These are phyloP conservation scores for Centropus bengalensis DNA, from an alignment of 2,113 vertebrate genomes.

Conservation along the genomic window DNA sequence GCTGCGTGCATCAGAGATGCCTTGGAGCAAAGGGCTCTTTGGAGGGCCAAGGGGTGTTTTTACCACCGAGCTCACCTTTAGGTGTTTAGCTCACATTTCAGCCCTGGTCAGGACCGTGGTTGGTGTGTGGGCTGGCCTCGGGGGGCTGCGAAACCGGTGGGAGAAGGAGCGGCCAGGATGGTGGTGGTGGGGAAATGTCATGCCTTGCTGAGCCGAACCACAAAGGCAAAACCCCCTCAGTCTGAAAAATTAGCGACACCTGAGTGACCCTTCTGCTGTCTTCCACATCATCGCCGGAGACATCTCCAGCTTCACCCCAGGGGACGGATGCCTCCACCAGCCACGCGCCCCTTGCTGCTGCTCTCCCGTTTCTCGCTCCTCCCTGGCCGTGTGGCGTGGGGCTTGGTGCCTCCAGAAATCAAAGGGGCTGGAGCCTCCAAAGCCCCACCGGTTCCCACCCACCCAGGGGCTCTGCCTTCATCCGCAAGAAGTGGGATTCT, in stretches of 20 bases:
- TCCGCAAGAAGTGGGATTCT: not conserved
- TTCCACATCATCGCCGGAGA: slow-evolving; percentile 42
- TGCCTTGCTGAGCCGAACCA: not conserved
- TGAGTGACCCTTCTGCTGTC: not conserved
- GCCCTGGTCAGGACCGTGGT: not conserved
- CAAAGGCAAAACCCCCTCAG: not conserved
- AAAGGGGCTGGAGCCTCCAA: not conserved
- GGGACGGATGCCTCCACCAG: not conserved
- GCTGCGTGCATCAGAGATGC: not conserved
- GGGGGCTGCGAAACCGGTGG: not conserved
- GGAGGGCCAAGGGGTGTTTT: not conserved
- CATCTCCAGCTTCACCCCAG: not conserved
- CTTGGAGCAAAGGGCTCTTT: not conserved
- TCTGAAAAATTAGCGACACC: slow-evolving; percentile 56
- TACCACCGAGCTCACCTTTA: not conserved
- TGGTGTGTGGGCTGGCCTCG: not conserved
- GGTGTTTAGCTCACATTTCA: not conserved
- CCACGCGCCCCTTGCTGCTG: not conserved
- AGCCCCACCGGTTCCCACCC: not conserved
- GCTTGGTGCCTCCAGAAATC: not conserved
- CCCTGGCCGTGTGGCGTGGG: accelerated
- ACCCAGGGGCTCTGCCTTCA: not conserved
- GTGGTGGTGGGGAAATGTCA: not conserved
- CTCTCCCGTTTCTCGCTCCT: not conserved
- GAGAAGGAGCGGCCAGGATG: accelerated